Conservation (phyloP, 2,888 invertebrate genomes). For the Rhingia campestris region DNA sequence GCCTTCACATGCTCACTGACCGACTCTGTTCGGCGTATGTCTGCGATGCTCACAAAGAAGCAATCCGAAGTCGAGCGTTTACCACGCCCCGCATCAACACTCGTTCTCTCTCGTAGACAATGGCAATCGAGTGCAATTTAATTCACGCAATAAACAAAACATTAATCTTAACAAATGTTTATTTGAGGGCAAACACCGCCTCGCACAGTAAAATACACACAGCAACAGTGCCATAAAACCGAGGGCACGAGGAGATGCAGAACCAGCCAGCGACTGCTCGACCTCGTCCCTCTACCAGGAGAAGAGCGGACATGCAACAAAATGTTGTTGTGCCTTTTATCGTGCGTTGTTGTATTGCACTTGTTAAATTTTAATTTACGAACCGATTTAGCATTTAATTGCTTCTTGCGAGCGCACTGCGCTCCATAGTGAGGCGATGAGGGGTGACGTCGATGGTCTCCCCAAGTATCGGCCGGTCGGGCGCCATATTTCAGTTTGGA, state of each 20-base stretch:
- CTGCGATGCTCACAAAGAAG: conserved; percentile 49
- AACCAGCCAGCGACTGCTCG: conserved; percentile 30
- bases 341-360: conserved; percentile 74
- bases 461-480: conserved; percentile 34
- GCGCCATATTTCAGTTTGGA: conserved; percentile 72
- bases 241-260: conserved; percentile 23
- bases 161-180: conserved; percentile 75
- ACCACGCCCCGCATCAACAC: conserved; percentile 52
- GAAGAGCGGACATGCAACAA: conserved; percentile 72
- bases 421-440: conserved; percentile 50
- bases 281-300: conserved; percentile 31
- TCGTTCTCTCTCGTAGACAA: conserved; percentile 57
- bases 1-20: conserved; percentile 46
- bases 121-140: conserved; percentile 72
- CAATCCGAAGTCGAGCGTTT: conserved; percentile 27
- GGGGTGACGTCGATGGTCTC: conserved; percentile 52
- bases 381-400: conserved; percentile 75
- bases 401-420: conserved; percentile 71
- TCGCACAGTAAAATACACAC: conserved; percentile 55
- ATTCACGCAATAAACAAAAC: conserved; percentile 74
- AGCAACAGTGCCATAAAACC: conserved; percentile 68
- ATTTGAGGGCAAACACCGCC: conserved; percentile 74
- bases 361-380: conserved; percentile 74
- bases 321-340: conserved; percentile 73
- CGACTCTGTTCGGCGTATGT: conserved; percentile 14